These are phyloP conservation scores for Drosophila anomelani DNA, from an alignment of 2,888 invertebrate genomes.

Conservation along the genomic window DNA sequence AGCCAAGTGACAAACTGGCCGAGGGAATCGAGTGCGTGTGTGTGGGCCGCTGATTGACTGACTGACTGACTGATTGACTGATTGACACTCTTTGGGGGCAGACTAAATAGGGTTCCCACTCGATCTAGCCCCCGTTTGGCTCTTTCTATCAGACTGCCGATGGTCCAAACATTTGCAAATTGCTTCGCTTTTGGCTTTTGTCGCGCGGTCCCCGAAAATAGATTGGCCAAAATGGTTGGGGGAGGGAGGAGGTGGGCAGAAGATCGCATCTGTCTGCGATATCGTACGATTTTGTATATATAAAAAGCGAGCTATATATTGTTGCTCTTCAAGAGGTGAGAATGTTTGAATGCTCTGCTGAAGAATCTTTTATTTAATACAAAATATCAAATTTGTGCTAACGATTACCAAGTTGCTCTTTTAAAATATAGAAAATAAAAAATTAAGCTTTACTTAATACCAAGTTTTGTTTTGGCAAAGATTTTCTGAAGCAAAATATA, in stretches of 20 bases:
- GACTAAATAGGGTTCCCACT: constrained; percentile 60
- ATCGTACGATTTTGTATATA: constrained; percentile 79
- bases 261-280: constrained; percentile 59
- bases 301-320: constrained; percentile 62
- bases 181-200: constrained; percentile 61
- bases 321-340: constrained; percentile 2
- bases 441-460: no score
- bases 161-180: constrained; percentile 70
- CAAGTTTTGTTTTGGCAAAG: no score
- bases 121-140: constrained; percentile 9
- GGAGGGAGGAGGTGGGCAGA: constrained; percentile 25
- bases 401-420: neutral
- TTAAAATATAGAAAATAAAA: no score
- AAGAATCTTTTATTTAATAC: neutral
- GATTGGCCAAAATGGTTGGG: constrained; percentile 21
- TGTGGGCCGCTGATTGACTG: constrained; percentile 29
- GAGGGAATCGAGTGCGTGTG: constrained; percentile 42
- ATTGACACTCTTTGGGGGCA: constrained; percentile 36
- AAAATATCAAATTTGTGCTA: neutral
- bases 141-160: constrained; percentile 6
- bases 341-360: constrained; percentile 50
- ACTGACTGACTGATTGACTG: constrained; percentile 34
- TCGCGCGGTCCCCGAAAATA: constrained; percentile 71
- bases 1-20: constrained; percentile 72
- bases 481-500: no score